Evolutionary conservation across 1,140 invertebrate genomes (phyloP), one percentile per base, ranked within the genome.

Genomic region (Spodoptera frugiperda): DNA sequence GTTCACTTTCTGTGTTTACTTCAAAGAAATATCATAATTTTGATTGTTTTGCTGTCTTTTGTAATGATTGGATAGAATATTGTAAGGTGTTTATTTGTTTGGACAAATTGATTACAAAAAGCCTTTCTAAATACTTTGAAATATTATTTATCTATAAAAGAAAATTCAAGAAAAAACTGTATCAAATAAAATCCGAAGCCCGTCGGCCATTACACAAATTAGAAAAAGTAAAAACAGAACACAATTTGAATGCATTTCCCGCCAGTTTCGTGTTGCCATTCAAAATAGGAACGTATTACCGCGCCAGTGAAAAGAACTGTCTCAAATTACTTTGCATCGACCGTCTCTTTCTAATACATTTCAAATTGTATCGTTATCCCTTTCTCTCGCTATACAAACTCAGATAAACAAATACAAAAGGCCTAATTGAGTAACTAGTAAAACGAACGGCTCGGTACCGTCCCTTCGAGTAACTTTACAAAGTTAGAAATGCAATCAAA

Each of bases 371-470:
- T 86, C 55, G 80, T 33, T 59, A 44, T 92, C 88, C 73, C 83
- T 71, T 67, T 94, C 84, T 77, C 19, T 73, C 77, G 84, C 90
- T 94, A 90, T 90, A 92, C 89, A 92, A 94, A 94, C 91, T 92
- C 91, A 90, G 89, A 93, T 94, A 94, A 93, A 94, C 89, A 94
- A 94, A 94, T 90, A 94, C 92, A 94, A 94, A 94, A 91, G 91
- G 91, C 91, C 92, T 94, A 94, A 94, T 94, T 94, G 92, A 94
- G 92, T 94, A 94, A 94, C 91, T 94, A 94, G 92, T 94, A 91
- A 92, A 94, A 92, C 89, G 92, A 91, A 91, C 90, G 91, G 88
- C 89, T 90, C 84, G 83, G 86, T 87, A 80, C 84, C 88, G 87
- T 93, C 91, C 91, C 91, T 93, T 87, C 87, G 86, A 85, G 80